These are phyloP conservation scores for Caenorhabditis parvicauda DNA, from an alignment of 2,888 invertebrate species.

Conservation along the genomic window DNA sequence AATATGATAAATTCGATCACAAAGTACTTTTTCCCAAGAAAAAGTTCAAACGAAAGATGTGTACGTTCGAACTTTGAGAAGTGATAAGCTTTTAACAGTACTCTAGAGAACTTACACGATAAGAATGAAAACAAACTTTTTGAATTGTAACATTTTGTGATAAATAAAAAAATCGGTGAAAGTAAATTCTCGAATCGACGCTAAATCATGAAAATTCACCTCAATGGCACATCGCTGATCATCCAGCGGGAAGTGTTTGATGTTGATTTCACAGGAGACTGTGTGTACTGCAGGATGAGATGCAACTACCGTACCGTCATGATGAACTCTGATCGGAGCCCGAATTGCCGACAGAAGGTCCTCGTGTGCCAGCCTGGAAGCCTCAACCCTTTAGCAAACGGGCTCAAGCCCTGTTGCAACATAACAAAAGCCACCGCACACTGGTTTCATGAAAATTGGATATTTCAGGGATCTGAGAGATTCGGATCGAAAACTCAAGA, in stretches of 20 bases:
- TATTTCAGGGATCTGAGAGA: too few species aligned
- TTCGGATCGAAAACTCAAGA: too few species aligned
- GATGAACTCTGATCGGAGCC: slow-evolving; percentile 45
- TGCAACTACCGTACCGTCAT: slow-evolving; percentile 55
- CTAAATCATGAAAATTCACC: too few species aligned
- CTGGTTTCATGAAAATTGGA: too few species aligned
- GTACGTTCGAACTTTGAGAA: too few species aligned
- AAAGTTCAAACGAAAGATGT: too few species aligned
- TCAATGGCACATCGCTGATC: slow-evolving; percentile 56
- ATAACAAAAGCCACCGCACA: too few species aligned
- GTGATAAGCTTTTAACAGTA: too few species aligned
- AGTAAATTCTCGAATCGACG: not conserved
- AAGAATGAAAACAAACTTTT: too few species aligned
- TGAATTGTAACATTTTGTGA: not conserved
- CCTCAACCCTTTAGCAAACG: slow-evolving; percentile 34
- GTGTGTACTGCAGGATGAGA: slow-evolving; percentile 58
- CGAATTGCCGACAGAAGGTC: slow-evolving; percentile 53
- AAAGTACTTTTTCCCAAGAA: too few species aligned
- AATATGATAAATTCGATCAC: too few species aligned
- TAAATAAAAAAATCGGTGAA: not conserved
- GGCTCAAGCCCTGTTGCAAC: slow-evolving; percentile 16
- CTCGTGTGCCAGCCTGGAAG: slow-evolving; percentile 58
- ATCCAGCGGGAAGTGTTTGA: slow-evolving; percentile 45
- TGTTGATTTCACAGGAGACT: slow-evolving; percentile 56
- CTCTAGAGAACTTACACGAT: too few species aligned